Evolutionary conservation across 2,797 vertebrate species (phyloP).

Genomic region (Syngnathus rostellatus): DNA sequence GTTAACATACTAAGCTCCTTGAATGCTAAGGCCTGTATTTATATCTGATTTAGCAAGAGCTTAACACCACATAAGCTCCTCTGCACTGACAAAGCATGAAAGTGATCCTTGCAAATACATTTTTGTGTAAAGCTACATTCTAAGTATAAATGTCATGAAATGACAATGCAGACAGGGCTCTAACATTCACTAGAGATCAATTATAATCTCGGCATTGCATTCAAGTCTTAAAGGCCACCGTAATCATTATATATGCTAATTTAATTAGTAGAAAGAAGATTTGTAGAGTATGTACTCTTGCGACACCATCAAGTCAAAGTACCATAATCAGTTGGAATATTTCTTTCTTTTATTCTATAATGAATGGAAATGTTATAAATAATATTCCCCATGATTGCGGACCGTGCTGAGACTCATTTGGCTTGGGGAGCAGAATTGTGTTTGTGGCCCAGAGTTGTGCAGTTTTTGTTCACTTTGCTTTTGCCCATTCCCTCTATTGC

Average conservation of each 20-base stretch:
- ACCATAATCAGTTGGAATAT: neutral
- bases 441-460: neutral
- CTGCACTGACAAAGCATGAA: constrained; percentile 39
- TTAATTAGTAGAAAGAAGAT: constrained; percentile 1
- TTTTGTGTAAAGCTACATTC: constrained; percentile 37
- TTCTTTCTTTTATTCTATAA: neutral
- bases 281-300: neutral
- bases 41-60: constrained; percentile 27
- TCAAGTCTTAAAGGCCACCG: neutral
- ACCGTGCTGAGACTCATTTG: neutral
- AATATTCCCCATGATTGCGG: neutral
- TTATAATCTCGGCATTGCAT: neutral
- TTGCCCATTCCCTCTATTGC: too few relatives aligned
- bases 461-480: too few relatives aligned
- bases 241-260: constrained; percentile 5
- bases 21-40: constrained; percentile 36
- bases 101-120: constrained; percentile 36
- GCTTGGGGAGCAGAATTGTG: neutral
- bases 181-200: constrained; percentile 1
- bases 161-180: neutral
- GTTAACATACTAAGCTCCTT: constrained; percentile 18
- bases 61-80: constrained; percentile 42
- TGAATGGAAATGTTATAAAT: neutral
- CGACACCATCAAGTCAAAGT: neutral
- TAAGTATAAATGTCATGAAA: constrained; percentile 36